A percentile compares a stretch with the other conserved stretches of the same genome.
phyloP scores from a whole-genome alignment of 2,888 invertebrate species.

The Chalcosyrphus nemorum region DNA sequence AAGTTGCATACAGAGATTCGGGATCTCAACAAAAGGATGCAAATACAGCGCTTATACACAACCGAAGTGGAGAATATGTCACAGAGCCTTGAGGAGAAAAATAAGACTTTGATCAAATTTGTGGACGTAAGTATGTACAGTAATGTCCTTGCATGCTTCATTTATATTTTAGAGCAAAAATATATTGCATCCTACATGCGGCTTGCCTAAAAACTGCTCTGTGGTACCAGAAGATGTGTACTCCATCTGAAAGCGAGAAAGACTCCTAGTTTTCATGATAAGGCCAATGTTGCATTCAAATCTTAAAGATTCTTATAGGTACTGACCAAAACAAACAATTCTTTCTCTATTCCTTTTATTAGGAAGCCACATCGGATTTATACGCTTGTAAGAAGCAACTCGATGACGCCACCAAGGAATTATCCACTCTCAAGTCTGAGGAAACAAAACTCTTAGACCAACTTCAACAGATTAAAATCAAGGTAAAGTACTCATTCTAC shows the following conservation, averaged over 20 bases:
- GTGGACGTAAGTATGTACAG: constrained; percentile 78
- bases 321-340: background rate
- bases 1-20: constrained; percentile 79
- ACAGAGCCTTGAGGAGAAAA: constrained; percentile 79
- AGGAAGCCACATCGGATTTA: constrained; percentile 81
- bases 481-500: constrained; percentile 30
- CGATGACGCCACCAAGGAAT: constrained; percentile 78
- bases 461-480: constrained; percentile 76
- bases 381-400: constrained; percentile 79
- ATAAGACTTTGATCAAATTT: constrained; percentile 79
- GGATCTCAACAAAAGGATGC: constrained; percentile 79
- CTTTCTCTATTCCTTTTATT: background rate
- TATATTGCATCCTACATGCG: too few species aligned
- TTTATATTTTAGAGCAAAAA: too few species aligned
- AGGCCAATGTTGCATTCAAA: too few species aligned
- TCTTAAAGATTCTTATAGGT: too few species aligned
- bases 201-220: too few species aligned
- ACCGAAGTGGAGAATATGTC: constrained; percentile 80
- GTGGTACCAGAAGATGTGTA: too few species aligned
- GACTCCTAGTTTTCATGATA: too few species aligned
- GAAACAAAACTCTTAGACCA: constrained; percentile 78
- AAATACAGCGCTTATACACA: constrained; percentile 79
- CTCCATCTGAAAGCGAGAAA: too few species aligned
- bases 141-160: too few species aligned
- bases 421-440: constrained; percentile 77